Evolutionary conservation across 2,113 vertebrate genomes (phyloP).

Genomic region (Hyperoodon ampullatus): DNA sequence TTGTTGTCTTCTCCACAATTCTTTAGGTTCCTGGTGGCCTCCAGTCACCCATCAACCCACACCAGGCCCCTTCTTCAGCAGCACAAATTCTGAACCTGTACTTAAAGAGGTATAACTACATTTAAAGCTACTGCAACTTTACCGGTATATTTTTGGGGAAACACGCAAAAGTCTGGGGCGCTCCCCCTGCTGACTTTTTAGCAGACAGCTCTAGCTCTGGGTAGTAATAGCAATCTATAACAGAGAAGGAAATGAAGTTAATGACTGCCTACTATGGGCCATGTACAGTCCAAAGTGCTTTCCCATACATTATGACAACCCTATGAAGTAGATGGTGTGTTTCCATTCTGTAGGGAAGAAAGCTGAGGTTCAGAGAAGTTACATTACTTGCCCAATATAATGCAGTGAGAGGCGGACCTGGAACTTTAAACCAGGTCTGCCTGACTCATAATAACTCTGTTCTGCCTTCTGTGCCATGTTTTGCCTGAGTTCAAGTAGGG

Average conservation of each 20-base stretch:
- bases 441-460: background rate
- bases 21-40: background rate
- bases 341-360: conserved; percentile 14
- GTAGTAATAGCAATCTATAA: background rate
- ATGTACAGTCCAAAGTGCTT: background rate
- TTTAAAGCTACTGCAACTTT: conserved; percentile 26
- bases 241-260: conserved; percentile 20
- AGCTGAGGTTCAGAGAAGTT: conserved; percentile 8
- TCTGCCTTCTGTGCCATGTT: conserved; percentile 65
- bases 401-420: background rate
- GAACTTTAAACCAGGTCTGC: conserved; percentile 2
- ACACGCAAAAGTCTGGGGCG: conserved; percentile 51
- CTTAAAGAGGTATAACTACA: background rate
- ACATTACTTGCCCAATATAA: background rate
- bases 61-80: background rate
- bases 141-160: background rate
- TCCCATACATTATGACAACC: background rate
- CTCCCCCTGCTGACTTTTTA: conserved; percentile 63
- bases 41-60: background rate
- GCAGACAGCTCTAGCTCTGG: conserved; percentile 26
- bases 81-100: background rate
- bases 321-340: background rate
- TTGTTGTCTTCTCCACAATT: conserved; percentile 11
- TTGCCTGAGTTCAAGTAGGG: conserved; percentile 56
- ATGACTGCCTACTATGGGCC: background rate